phyloP scores from a whole-genome alignment of 2,113 vertebrate species.

The Cygnus atratus region DNA sequence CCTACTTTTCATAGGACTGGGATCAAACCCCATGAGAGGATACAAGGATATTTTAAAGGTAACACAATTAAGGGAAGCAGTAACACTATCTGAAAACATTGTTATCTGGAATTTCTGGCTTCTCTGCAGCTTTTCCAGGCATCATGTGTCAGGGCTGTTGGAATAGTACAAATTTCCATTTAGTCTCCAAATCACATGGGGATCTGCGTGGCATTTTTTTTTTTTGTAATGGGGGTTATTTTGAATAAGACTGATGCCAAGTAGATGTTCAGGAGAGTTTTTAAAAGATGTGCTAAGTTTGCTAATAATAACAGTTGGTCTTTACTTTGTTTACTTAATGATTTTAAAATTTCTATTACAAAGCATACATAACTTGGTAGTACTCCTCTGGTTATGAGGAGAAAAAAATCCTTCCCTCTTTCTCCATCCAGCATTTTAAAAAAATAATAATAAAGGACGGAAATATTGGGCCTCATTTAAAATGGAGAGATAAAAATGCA shows the following conservation, averaged over 20 bases:
- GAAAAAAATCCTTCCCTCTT: not conserved
- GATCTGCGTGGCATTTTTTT: not conserved
- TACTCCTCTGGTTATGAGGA: not conserved
- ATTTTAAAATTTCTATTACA: not conserved
- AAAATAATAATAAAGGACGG: not conserved
- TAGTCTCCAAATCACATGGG: not conserved
- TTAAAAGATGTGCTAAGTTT: not conserved
- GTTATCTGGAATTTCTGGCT: slow-evolving; percentile 38
- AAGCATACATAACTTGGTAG: not conserved
- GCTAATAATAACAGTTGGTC: not conserved
- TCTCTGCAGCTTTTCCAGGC: not conserved
- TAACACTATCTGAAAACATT: slow-evolving; percentile 35
- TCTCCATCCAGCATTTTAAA: not conserved
- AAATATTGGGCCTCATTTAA: not conserved
- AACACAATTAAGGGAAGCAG: slow-evolving; percentile 44
- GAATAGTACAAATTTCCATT: slow-evolving; percentile 21
- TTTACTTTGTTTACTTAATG: not conserved
- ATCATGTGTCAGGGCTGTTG: not conserved
- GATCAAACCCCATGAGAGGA: not conserved
- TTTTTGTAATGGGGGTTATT: not conserved
- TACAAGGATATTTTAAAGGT: slow-evolving; percentile 3
- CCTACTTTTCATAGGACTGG: not conserved
- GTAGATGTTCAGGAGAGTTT: not conserved
- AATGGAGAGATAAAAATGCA: not conserved
- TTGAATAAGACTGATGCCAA: not conserved